phyloP scores from a whole-genome alignment of 2,888 invertebrate genomes.

The Apodemia zela region DNA sequence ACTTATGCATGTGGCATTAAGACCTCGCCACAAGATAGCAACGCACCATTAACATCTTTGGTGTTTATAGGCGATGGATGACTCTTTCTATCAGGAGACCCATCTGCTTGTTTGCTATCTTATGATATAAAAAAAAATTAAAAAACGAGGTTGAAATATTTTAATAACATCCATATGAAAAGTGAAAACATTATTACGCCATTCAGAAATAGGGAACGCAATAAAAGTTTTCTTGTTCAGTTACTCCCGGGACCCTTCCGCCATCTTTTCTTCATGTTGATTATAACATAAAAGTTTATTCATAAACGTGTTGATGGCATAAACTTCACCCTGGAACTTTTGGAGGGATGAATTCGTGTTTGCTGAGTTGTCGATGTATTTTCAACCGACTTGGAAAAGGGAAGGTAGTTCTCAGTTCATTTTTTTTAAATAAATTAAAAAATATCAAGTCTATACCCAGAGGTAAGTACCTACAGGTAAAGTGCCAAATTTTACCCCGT shows the following conservation, averaged over 20 bases:
- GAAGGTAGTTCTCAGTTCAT: too few species aligned
- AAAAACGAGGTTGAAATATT: not conserved
- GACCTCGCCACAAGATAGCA: too few species aligned
- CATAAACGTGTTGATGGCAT: constrained; percentile 9
- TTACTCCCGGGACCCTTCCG: not conserved
- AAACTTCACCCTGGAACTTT: not conserved
- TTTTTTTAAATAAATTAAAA: too few species aligned
- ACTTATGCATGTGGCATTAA: too few species aligned
- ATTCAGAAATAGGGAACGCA: not conserved
- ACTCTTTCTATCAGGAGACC: too few species aligned
- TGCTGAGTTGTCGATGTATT: not conserved
- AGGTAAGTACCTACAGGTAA: too few species aligned
- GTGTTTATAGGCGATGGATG: too few species aligned
- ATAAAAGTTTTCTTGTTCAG: constrained; percentile 1
- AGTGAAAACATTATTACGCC: not conserved
- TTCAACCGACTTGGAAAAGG: not conserved
- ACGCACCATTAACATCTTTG: too few species aligned
- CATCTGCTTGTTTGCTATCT: too few species aligned
- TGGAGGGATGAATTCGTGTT: not conserved
- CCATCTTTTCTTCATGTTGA: not conserved
- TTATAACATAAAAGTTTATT: constrained; percentile 8
- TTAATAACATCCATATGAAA: not conserved
- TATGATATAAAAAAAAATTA: not conserved
- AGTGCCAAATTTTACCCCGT: too few species aligned
- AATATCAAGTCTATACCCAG: too few species aligned